Conservation (phyloP, 2,888 invertebrate genomes). For the Sarcophaga carnaria region DNA sequence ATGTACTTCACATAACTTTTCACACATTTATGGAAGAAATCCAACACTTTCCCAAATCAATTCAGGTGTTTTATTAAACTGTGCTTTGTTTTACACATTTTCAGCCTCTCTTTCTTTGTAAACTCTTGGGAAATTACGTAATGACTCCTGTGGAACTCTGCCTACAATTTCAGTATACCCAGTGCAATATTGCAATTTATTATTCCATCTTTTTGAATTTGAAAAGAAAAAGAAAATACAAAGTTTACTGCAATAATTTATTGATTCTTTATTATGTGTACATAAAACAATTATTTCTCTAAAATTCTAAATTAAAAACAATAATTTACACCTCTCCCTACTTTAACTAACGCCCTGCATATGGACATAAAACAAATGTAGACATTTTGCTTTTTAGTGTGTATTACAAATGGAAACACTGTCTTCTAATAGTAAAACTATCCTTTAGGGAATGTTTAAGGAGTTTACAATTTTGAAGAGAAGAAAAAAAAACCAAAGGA, state of each 20-base stretch:
- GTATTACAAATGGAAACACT: conserved; percentile 8
- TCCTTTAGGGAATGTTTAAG: conserved; percentile 58
- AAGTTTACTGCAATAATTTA: background rate
- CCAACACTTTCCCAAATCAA: too few species aligned
- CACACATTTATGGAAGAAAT: too few species aligned
- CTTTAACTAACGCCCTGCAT: background rate
- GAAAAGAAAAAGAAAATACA: background rate
- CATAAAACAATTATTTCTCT: background rate
- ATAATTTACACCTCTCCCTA: background rate
- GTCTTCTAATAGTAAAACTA: conserved; percentile 17
- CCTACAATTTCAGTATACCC: too few species aligned
- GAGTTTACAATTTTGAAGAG: conserved; percentile 28
- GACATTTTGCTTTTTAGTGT: background rate
- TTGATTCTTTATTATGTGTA: background rate
- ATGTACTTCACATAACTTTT: too few species aligned
- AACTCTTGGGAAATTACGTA: too few species aligned
- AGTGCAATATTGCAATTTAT: too few species aligned
- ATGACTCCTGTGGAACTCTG: too few species aligned
- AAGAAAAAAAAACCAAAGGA: conserved; percentile 17
- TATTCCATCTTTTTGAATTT: too few species aligned
- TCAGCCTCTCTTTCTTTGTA: too few species aligned
- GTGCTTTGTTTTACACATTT: too few species aligned
- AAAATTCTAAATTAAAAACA: conserved; percentile 17
- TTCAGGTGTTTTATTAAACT: too few species aligned
- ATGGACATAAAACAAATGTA: background rate